Evolutionary conservation across 2,797 vertebrate species (phyloP).

Genomic region (Lates japonicus): DNA sequence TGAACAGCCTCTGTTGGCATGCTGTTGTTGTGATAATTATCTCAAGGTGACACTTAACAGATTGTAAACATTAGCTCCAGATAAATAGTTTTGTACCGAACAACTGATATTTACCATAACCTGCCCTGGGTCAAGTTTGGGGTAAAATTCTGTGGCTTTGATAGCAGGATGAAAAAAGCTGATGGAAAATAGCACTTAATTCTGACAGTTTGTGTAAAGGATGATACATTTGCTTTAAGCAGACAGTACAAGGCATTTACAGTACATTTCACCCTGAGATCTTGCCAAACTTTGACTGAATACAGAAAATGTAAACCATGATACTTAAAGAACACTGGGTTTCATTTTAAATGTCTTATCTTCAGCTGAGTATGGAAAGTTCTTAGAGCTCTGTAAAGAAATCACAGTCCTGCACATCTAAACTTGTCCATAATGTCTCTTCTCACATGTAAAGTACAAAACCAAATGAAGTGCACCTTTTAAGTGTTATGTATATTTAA

Average conservation of each 20-base stretch:
- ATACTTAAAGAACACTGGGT: conserved; percentile 25
- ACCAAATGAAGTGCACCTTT: conserved; percentile 46
- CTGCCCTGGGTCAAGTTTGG: not conserved
- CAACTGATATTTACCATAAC: not conserved
- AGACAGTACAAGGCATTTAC: conserved; percentile 35
- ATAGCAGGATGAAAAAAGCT: conserved; percentile 10
- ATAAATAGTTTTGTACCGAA: not conserved
- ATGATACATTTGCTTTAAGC: conserved; percentile 26
- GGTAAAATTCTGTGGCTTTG: conserved; percentile 10
- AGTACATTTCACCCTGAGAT: conserved; percentile 25
- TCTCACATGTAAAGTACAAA: conserved; percentile 22
- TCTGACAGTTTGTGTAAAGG: conserved; percentile 3
- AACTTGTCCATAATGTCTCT: conserved; percentile 6
- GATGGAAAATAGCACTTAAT: conserved; percentile 26
- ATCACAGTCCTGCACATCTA: not conserved
- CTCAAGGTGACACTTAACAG: not conserved
- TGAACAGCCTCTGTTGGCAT: not conserved
- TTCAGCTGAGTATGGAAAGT: conserved; percentile 12
- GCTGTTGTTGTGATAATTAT: not conserved
- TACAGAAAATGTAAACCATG: conserved; percentile 29
- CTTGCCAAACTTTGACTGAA: conserved; percentile 35
- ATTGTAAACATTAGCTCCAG: not conserved
- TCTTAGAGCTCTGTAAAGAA: conserved; percentile 36
- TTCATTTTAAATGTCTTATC: conserved; percentile 22
- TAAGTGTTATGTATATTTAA: conserved; percentile 49